These are phyloP conservation scores for Coregonus sp. DNA, from an alignment of 2,797 vertebrate species.

Conservation along the genomic window DNA sequence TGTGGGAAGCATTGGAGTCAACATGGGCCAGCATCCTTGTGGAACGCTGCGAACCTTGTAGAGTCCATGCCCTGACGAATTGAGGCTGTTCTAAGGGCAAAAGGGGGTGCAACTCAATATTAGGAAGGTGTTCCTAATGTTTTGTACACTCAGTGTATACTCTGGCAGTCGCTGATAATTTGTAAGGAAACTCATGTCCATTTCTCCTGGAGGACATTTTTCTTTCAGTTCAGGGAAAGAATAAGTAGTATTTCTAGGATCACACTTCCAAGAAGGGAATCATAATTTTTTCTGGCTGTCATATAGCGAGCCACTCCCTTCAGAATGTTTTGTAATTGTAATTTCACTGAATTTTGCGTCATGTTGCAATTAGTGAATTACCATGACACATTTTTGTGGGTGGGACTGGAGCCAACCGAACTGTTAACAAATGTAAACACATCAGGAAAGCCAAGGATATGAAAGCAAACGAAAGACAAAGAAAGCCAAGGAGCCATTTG, in stretches of 20 bases:
- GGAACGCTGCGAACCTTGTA: too few species aligned
- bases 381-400: neutral
- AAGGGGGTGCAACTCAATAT: too few species aligned
- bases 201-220: neutral
- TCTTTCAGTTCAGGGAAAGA: neutral
- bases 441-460: neutral
- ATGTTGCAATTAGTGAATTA: neutral
- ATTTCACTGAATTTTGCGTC: neutral
- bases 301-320: neutral
- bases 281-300: neutral
- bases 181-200: neutral
- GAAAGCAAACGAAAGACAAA: neutral
- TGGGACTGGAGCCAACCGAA: neutral
- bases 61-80: too few species aligned
- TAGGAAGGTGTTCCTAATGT: too few species aligned
- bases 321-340: neutral
- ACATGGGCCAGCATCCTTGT: too few species aligned
- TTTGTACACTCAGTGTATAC: neutral
- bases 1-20: too few species aligned
- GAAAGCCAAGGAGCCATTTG: neutral
- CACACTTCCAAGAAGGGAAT: neutral
- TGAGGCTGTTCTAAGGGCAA: too few species aligned
- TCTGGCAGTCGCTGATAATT: neutral
- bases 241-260: too few species aligned
- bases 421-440: neutral